phyloP scores from a whole-genome alignment of 2,113 vertebrate species.

The Scortum barcoo region DNA sequence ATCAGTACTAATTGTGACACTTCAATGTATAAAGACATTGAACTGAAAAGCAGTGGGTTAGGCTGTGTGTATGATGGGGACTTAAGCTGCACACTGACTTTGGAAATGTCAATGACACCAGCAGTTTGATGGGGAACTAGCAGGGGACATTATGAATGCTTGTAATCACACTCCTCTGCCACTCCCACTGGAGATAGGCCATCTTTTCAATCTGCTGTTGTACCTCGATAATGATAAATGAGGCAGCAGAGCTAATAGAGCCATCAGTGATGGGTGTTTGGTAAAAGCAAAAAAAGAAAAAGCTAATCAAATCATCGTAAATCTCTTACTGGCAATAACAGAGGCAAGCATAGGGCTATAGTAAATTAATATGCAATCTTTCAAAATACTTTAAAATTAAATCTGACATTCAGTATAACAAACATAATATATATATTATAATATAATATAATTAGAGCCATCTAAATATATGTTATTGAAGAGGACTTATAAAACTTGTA shows the following conservation, averaged over 20 bases:
- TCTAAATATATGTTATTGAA: neutral
- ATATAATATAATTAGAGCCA: neutral
- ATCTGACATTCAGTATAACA: neutral
- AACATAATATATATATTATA: too few relatives aligned
- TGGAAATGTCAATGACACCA: conserved; percentile 44
- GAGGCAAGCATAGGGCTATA: neutral
- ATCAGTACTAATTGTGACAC: neutral
- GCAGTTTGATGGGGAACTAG: conserved; percentile 22
- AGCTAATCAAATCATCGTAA: conserved; percentile 29
- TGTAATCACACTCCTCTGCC: conserved; percentile 39
- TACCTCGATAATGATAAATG: conserved; percentile 45
- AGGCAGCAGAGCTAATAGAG: conserved; percentile 35
- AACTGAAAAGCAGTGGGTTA: neutral
- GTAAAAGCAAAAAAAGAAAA: conserved; percentile 18
- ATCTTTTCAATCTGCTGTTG: conserved; percentile 53
- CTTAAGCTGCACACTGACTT: conserved; percentile 28
- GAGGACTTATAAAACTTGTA: neutral
- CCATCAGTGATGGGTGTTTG: conserved; percentile 37
- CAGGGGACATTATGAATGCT: conserved; percentile 46
- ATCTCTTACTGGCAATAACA: conserved; percentile 23
- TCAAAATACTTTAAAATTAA: neutral
- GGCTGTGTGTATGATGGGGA: neutral
- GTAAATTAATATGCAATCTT: conserved; percentile 4
- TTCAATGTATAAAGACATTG: neutral
- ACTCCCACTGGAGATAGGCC: conserved; percentile 39